phyloP scores from a whole-genome alignment of 1,140 invertebrate species.

The Camponotus pennsylvanicus region DNA sequence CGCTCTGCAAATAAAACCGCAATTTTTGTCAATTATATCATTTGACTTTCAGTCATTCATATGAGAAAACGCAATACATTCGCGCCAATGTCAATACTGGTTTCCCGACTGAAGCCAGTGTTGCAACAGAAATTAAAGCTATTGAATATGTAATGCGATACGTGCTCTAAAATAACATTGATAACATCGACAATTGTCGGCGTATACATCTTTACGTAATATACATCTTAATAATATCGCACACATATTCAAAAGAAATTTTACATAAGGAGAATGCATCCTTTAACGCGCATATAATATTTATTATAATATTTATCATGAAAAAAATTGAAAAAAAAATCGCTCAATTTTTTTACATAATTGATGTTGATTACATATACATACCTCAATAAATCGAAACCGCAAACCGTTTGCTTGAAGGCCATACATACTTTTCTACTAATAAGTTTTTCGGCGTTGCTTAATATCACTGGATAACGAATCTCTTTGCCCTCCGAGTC shows the following conservation, averaged over 20 bases:
- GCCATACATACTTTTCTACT: conserved; percentile 99
- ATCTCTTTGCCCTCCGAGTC: conserved; percentile 99
- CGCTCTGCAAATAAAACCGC: conserved; percentile 89
- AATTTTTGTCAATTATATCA: background rate
- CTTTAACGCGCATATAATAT: background rate
- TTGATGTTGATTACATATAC: conserved; percentile 18
- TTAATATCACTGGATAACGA: conserved; percentile 98
- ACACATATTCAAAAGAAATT: background rate
- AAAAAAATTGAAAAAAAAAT: background rate
- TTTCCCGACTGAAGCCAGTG: background rate
- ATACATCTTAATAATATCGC: background rate
- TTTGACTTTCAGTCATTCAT: background rate
- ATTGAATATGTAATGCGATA: conserved; percentile 46
- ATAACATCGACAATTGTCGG: conserved; percentile 38
- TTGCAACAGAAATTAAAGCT: conserved; percentile 19
- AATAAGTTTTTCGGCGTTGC: conserved; percentile 99
- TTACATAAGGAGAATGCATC: background rate
- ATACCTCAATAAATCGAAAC: conserved; percentile 98
- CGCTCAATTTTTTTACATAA: background rate
- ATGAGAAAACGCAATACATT: background rate
- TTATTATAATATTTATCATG: background rate
- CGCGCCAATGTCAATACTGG: background rate
- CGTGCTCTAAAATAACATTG: conserved; percentile 36
- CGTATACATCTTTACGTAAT: too few species aligned
- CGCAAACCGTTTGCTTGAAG: conserved; percentile 99